A percentile compares a stretch with the other conserved stretches of the same genome.
phyloP scores from a whole-genome alignment of 2,113 vertebrate species.

The Tetrao urogallus region DNA sequence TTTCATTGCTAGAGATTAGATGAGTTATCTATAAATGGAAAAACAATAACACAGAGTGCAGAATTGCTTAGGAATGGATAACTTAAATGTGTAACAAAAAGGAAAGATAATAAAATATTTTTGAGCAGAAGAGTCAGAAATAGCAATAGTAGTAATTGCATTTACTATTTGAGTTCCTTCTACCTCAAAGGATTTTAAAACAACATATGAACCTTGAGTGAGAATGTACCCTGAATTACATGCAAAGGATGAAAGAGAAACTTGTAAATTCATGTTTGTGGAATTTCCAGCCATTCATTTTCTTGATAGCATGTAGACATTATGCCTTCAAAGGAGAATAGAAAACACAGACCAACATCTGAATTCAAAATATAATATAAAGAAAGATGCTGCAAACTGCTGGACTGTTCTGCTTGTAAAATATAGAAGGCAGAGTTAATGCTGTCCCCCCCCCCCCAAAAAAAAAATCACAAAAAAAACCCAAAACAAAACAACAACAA shows the following conservation, averaged over 20 bases:
- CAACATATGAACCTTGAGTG: background rate
- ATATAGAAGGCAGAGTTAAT: background rate
- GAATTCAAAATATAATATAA: background rate
- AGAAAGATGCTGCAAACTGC: background rate
- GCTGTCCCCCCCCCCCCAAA: background rate
- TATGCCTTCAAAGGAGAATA: background rate
- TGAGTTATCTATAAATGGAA: background rate
- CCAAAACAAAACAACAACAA: background rate
- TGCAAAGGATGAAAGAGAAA: background rate
- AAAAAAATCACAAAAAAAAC: background rate
- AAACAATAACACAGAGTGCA: background rate
- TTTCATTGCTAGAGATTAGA: background rate
- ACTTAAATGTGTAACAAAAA: background rate
- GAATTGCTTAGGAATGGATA: background rate
- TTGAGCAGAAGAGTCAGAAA: background rate
- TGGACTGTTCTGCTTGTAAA: background rate
- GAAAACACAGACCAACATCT: background rate
- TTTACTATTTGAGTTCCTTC: background rate
- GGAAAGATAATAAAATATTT: background rate
- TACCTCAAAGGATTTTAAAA: background rate
- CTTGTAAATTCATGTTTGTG: background rate
- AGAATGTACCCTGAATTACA: background rate
- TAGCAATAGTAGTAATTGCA: background rate
- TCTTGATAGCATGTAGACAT: background rate
- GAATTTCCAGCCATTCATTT: accelerated